Conservation (phyloP, 2,797 vertebrate genomes). For the Tenualosa ilisha region DNA sequence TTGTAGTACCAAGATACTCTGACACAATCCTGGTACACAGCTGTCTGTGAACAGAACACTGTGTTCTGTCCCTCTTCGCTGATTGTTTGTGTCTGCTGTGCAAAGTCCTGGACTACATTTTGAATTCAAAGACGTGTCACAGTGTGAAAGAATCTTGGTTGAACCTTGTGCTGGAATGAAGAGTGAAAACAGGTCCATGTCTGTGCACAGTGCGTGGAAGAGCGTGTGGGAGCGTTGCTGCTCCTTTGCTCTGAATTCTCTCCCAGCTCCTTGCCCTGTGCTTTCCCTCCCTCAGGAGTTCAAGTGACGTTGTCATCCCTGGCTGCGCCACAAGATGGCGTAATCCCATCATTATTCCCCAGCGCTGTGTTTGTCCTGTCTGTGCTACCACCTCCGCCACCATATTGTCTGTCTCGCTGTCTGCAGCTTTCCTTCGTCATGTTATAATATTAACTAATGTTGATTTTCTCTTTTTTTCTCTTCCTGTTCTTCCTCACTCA, state of each 20-base stretch:
- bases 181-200: background rate
- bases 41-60: background rate
- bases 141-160: background rate
- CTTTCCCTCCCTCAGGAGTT: background rate
- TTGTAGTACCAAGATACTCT: background rate
- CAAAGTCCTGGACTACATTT: conserved; percentile 1
- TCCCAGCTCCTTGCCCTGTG: background rate
- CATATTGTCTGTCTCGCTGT: background rate
- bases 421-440: background rate
- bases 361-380: background rate
- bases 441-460: background rate
- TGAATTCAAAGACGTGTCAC: background rate
- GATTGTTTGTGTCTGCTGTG: background rate
- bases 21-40: background rate
- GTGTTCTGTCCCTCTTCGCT: background rate
- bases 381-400: background rate
- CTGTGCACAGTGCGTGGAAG: background rate
- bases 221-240: background rate
- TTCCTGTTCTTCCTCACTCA: background rate
- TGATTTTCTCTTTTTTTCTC: background rate
- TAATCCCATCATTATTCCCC: background rate
- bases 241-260: background rate
- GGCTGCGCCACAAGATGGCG: background rate
- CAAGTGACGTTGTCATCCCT: background rate
- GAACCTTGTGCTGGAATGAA: background rate